These are phyloP conservation scores for Disparrhopalites patrizii DNA, from an alignment of 2,888 invertebrate species.

Conservation along the genomic window DNA sequence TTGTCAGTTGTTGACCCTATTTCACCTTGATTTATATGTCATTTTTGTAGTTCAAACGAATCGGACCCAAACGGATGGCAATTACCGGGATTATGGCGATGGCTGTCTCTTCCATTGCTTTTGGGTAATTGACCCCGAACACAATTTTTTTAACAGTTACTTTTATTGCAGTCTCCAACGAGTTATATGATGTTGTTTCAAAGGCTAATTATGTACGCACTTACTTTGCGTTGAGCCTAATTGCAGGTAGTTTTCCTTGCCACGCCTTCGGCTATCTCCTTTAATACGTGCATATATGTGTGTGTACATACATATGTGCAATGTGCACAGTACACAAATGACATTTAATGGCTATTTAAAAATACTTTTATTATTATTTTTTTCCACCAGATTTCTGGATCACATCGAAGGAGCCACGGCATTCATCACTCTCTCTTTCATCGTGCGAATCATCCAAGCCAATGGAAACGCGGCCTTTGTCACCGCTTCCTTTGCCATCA, in stretches of 20 bases:
- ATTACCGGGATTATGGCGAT: slow-evolving; percentile 79
- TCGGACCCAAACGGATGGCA: slow-evolving; percentile 76
- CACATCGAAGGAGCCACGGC: slow-evolving; percentile 52
- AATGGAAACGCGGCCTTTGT: slow-evolving; percentile 76
- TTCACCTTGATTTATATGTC: slow-evolving; percentile 7
- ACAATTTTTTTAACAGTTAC: no score
- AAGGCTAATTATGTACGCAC: no score
- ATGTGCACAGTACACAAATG: no score
- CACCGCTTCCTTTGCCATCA: slow-evolving; percentile 55
- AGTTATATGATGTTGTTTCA: no score
- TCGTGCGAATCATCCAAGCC: slow-evolving; percentile 75
- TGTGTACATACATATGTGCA: no score
- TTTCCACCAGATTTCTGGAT: slow-evolving; percentile 37
- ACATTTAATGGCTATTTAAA: background rate
- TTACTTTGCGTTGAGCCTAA: no score
- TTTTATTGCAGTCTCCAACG: no score
- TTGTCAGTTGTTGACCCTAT: no score
- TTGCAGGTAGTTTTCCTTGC: no score
- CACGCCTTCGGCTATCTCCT: no score
- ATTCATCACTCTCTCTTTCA: slow-evolving; percentile 72
- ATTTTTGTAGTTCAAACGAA: slow-evolving; percentile 61
- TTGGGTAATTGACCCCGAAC: slow-evolving; percentile 60
- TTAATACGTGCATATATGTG: no score
- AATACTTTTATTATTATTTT: no score
- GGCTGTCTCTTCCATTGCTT: slow-evolving; percentile 75